Evolutionary conservation across 2,888 invertebrate species (phyloP), one percentile per base, ranked within the genome.

Genomic region (Mimas tiliae): DNA sequence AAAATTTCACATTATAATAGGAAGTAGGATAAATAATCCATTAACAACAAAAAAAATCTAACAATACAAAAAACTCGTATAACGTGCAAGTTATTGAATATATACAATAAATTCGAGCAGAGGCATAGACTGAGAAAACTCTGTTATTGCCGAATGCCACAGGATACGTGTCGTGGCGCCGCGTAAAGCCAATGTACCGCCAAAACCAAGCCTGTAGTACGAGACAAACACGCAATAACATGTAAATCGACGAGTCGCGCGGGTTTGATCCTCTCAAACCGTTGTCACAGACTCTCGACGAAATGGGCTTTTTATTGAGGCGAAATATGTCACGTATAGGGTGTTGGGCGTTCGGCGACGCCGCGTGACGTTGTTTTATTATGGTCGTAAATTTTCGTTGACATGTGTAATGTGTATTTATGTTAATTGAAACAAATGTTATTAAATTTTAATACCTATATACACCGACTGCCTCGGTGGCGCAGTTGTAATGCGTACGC

Each of bases 181-280:
- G 55, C 16, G 55, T 19, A 9, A 16, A 34, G 16, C 16, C 16
- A 38, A 16, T 38, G 55, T 42, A 11, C 38, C n/a, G n/a, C n/a
- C 8, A 9, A 14, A 38, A 16, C n/a, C 11, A 9, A 11, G 14
- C 16, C 9, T 16, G 19, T 16, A 11, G 38, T 14, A 1, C 52
- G 48, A 14, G 52, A 27, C 14, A n/a, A 33, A 58, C 19, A 38
- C 11, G 38, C 55, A 42, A 58, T 58, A 58, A 58, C 55, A 58
- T 58, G 55, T 34, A 38, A 58, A 58, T 58, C 38, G 1, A 19
- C 55, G 19, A 38, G 38, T 19, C 21, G 51, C 19, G 51, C 11
- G 21, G 11, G 27, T 12, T 38, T 16, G n/a, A 34, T 21, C 33
- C 12, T 16, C 16, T 1, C 38, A 16, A n/a, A 6, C 4, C 38